Evolutionary conservation across 2,113 vertebrate genomes (phyloP).

Genomic region (Coracopsis vasa): DNA sequence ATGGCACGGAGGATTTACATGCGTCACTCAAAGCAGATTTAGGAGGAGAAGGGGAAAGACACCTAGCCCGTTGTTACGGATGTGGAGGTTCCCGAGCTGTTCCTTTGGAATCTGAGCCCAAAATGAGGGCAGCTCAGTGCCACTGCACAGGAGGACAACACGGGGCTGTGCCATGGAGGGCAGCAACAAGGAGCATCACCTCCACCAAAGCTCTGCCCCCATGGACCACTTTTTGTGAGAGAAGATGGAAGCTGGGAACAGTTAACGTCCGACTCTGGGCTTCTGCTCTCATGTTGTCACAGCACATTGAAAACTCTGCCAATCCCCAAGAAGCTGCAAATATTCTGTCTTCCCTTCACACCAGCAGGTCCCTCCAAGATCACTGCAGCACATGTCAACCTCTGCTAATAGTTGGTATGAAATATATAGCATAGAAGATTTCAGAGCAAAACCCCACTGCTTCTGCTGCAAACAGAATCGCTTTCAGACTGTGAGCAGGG

Average conservation of each 20-base stretch:
- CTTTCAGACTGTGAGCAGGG: neutral
- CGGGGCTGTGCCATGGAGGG: neutral
- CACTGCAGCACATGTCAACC: neutral
- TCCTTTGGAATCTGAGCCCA: neutral
- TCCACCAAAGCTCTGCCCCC: neutral
- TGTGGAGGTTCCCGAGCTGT: neutral
- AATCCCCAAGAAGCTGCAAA: neutral
- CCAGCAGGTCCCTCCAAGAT: neutral
- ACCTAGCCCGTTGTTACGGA: neutral
- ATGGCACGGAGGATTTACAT: slow-evolving; percentile 23
- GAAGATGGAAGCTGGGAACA: neutral
- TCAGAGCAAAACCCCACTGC: accelerated
- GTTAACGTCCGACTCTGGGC: neutral
- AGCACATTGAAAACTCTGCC: neutral
- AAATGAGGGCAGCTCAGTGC: accelerated
- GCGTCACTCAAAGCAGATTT: neutral
- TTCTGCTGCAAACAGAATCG: neutral
- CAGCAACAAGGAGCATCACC: accelerated
- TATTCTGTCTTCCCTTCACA: neutral
- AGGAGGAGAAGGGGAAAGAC: neutral
- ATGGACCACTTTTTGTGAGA: neutral
- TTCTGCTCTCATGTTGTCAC: neutral
- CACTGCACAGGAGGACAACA: neutral
- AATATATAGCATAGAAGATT: neutral
- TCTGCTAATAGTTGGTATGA: neutral